Base-by-base conservation (phyloP, 2,797 vertebrate species). In the Scleropages formosus region DNA sequence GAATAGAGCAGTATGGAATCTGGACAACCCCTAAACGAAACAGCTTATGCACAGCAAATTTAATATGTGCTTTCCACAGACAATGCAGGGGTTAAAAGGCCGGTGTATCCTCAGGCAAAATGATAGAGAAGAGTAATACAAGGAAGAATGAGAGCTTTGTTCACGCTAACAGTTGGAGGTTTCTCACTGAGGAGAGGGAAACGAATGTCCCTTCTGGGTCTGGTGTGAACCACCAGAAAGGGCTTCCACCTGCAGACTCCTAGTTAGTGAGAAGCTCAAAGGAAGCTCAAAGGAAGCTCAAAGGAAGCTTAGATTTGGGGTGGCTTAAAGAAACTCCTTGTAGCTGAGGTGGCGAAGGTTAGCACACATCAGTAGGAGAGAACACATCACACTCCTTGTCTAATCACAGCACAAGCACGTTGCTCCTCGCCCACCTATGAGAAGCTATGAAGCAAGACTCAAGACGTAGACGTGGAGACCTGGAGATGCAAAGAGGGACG, bases 51-150 rank as follows among this genome's bases (percentile, higher is more conserved):
- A 27, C 86, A 82, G 85, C 86, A 90, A 91, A 89, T 92, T 86
- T 85, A 91, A 93, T 92, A 89, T 93, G 90, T 90, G 89, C 86
- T 88, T 90, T 85, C 84, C 60, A 78, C 84, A 79, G 89, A 91
- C 91, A 92, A 89, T 90, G 84, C 81, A 0, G 67, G 88, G 88
- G 86, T 89, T 89, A 89, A 86, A 88, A 83, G 62, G 79, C 82
- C 82, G 80, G 83, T 60, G 39, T 87, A 86, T 86, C 92, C 92
- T 72, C 84, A 86, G 90, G 93, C 91, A 78, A 84, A 88, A 85
- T 87, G 88, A 91, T 89, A 89, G 85, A 90, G 91, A 91, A 89
- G 88, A 92, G 89, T 85, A 92, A 92, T 87, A 89, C 79, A 77
- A 82, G 78, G 67, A 76, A 91, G 85, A 93, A 93, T 85, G 79